Conservation (phyloP, 2,888 invertebrate species). For the Drosophila fungiperda region DNA sequence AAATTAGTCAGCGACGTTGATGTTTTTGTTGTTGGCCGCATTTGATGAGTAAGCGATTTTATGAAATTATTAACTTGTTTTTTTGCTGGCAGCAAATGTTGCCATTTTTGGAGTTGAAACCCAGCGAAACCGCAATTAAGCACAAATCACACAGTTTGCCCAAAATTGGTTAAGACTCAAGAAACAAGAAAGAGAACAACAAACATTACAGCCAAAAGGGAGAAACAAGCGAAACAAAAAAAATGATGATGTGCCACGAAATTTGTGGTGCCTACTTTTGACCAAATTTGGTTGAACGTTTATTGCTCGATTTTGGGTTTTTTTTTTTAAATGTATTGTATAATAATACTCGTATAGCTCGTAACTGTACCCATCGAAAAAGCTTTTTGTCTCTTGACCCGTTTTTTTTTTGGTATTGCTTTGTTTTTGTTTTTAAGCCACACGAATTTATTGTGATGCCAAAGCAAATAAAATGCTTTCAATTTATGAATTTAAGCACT, state of each 20-base stretch:
- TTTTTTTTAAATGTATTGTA: slow-evolving; percentile 43
- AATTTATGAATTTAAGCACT: slow-evolving; percentile 54
- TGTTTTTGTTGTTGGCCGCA: slow-evolving; percentile 37
- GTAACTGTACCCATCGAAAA: slow-evolving; percentile 39
- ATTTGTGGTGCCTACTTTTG: slow-evolving; percentile 81
- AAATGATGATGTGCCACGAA: slow-evolving; percentile 54
- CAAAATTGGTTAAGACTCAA: slow-evolving; percentile 56
- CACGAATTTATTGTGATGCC: slow-evolving; percentile 41
- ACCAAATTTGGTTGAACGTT: slow-evolving; percentile 70
- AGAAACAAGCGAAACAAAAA: slow-evolving; percentile 38
- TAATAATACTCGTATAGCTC: slow-evolving; percentile 63
- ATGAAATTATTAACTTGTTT: slow-evolving; percentile 78
- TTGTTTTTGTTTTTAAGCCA: slow-evolving; percentile 38
- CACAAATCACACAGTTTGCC: slow-evolving; percentile 63
- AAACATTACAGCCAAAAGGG: slow-evolving; percentile 45
- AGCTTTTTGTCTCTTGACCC: slow-evolving; percentile 75
- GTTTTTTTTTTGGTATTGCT: slow-evolving; percentile 53
- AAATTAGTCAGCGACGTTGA: slow-evolving; percentile 51
- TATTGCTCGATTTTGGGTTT: slow-evolving; percentile 49
- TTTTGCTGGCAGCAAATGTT: slow-evolving; percentile 56
- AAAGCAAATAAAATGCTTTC: slow-evolving; percentile 43
- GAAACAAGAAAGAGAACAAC: slow-evolving; percentile 44
- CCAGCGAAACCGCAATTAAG: slow-evolving; percentile 68
- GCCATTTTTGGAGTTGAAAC: slow-evolving; percentile 63
- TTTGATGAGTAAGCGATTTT: slow-evolving; percentile 71